These are phyloP conservation scores for Pluvianellus socialis DNA, from an alignment of 2,113 vertebrate species.

Conservation along the genomic window DNA sequence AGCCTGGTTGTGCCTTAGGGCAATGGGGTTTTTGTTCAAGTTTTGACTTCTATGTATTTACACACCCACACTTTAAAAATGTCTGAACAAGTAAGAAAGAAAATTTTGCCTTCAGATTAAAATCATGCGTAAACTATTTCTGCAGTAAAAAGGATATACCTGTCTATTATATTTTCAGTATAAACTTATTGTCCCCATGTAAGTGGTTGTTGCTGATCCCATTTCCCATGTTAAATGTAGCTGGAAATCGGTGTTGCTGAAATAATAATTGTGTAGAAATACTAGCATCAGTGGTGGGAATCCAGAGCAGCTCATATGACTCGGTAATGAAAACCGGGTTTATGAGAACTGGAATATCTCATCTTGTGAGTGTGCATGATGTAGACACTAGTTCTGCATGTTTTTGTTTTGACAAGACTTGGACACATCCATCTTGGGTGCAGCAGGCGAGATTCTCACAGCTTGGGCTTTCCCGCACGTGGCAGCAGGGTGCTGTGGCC, in stretches of 20 bases:
- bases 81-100: not conserved
- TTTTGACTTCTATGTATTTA: not conserved
- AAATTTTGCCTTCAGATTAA: not conserved
- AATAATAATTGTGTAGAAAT: not conserved
- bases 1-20: not conserved
- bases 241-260: not conserved
- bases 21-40: not conserved
- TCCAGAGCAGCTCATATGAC: constrained; percentile 26
- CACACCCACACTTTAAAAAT: not conserved
- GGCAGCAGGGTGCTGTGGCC: not conserved
- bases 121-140: not conserved
- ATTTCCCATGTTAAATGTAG: not conserved
- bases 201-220: not conserved
- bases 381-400: not conserved
- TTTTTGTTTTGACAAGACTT: not conserved
- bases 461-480: not conserved
- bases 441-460: not conserved
- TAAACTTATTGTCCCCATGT: not conserved
- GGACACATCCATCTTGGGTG: not conserved
- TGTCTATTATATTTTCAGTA: not conserved
- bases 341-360: constrained; percentile 25
- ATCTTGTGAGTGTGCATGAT: not conserved
- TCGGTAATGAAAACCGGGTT: not conserved
- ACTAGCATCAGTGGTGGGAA: not conserved
- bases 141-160: not conserved